phyloP scores from a whole-genome alignment of 2,797 vertebrate genomes.

The Acrossocheilus fasciatus region DNA sequence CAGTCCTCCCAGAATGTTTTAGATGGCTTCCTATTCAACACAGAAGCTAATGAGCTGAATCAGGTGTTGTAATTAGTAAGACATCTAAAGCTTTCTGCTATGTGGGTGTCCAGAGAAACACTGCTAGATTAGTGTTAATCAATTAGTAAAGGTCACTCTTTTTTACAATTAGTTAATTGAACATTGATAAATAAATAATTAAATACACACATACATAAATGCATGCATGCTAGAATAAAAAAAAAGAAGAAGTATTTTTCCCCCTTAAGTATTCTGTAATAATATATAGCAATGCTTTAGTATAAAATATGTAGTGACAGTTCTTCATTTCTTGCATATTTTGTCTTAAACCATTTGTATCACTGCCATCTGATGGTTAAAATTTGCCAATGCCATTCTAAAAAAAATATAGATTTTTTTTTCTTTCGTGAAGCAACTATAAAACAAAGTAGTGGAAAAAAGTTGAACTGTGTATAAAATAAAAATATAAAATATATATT shows the following conservation, averaged over 20 bases:
- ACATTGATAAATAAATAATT: not conserved
- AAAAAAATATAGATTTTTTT: not conserved
- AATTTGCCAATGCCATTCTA: conserved; percentile 69
- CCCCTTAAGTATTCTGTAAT: not conserved
- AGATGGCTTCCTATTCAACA: not conserved
- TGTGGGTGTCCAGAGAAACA: not conserved
- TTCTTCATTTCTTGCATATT: not conserved
- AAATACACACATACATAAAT: not conserved
- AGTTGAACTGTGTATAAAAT: not conserved
- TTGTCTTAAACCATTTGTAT: not conserved
- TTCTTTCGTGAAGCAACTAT: not conserved
- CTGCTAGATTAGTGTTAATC: not conserved
- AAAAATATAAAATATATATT: too few relatives aligned
- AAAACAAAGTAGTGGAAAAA: not conserved
- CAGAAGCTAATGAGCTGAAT: not conserved
- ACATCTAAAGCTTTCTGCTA: not conserved
- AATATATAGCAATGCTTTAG: not conserved
- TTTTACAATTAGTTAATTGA: not conserved
- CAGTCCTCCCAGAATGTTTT: not conserved
- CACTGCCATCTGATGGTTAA: conserved; percentile 80
- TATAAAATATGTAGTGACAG: not conserved
- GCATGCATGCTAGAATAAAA: too few relatives aligned
- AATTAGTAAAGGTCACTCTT: not conserved
- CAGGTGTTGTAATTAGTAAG: not conserved
- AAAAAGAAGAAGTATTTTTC: too few relatives aligned